phyloP scores from a whole-genome alignment of 2,888 invertebrate genomes.

The Latheticus oryzae region DNA sequence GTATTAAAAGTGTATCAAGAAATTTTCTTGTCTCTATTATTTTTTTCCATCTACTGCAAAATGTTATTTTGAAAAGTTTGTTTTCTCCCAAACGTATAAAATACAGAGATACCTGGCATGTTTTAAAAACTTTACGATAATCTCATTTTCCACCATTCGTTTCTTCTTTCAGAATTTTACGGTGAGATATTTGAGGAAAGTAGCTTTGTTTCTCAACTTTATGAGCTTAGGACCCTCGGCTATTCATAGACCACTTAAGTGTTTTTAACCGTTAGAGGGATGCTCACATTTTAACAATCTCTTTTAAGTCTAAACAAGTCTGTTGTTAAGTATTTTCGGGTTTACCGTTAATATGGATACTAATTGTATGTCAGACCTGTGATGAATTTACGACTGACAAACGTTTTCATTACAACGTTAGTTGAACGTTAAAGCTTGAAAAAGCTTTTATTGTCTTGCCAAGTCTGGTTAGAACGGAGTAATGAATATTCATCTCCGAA shows the following conservation, averaged over 20 bases:
- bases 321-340: constrained; percentile 26
- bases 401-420: constrained; percentile 55
- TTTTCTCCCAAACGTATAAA: too few species aligned
- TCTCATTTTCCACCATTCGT: constrained; percentile 7
- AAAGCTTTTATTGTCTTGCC: constrained; percentile 55
- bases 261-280: constrained; percentile 20
- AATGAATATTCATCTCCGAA: constrained; percentile 61
- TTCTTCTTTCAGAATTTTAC: constrained; percentile 22
- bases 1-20: constrained; percentile 4
- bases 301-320: background rate
- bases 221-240: constrained; percentile 50
- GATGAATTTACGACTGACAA: constrained; percentile 54
- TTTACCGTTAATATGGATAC: constrained; percentile 38
- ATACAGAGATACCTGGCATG: too few species aligned
- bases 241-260: constrained; percentile 54
- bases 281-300: background rate
- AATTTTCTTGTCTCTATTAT: too few species aligned
- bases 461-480: constrained; percentile 50
- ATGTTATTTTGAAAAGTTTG: too few species aligned
- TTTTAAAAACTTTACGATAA: constrained; percentile 17
- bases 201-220: constrained; percentile 51
- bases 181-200: constrained; percentile 30
- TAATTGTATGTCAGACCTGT: constrained; percentile 47
- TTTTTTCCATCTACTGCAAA: too few species aligned
- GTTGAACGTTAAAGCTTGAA: constrained; percentile 51